A percentile compares a stretch with the other conserved stretches of the same genome.
Conservation (phyloP, 2,888 invertebrate genomes). For the Drosophila incognita region DNA sequence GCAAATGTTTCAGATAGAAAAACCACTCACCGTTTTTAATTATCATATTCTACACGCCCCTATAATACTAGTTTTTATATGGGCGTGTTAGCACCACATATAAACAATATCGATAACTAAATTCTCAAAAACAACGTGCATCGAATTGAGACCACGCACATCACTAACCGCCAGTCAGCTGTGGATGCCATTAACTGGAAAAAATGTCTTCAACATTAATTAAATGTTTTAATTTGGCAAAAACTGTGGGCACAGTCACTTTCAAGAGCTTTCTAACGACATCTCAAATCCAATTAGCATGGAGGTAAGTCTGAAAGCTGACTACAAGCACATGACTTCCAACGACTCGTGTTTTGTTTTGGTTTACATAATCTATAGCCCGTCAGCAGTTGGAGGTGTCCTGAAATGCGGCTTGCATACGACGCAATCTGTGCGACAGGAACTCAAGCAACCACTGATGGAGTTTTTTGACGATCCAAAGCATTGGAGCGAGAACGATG, state of each 20-base stretch:
- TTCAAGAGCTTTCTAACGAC: slow-evolving; percentile 45
- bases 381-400: slow-evolving; percentile 36
- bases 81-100: neutral
- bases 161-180: slow-evolving; percentile 34
- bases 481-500: slow-evolving; percentile 91
- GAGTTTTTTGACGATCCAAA: slow-evolving; percentile 95
- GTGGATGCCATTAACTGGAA: slow-evolving; percentile 5
- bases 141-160: slow-evolving; percentile 1
- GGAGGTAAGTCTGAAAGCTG: slow-evolving; percentile 38
- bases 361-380: slow-evolving; percentile 56
- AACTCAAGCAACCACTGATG: slow-evolving; percentile 86
- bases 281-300: slow-evolving; percentile 42
- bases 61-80: neutral
- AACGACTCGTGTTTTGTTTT: slow-evolving; percentile 29
- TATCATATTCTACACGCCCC: neutral
- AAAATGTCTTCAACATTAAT: slow-evolving; percentile 68
- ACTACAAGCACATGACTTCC: neutral
- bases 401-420: slow-evolving; percentile 55
- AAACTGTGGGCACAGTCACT: slow-evolving; percentile 49
- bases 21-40: neutral
- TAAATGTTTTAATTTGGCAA: slow-evolving; percentile 75
- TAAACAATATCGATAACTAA: slow-evolving; percentile 9
- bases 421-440: slow-evolving; percentile 22
- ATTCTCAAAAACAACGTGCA: neutral
- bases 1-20: neutral